Evolutionary conservation across 2,113 vertebrate species (phyloP).

Genomic region (Odobenus rosmarus): DNA sequence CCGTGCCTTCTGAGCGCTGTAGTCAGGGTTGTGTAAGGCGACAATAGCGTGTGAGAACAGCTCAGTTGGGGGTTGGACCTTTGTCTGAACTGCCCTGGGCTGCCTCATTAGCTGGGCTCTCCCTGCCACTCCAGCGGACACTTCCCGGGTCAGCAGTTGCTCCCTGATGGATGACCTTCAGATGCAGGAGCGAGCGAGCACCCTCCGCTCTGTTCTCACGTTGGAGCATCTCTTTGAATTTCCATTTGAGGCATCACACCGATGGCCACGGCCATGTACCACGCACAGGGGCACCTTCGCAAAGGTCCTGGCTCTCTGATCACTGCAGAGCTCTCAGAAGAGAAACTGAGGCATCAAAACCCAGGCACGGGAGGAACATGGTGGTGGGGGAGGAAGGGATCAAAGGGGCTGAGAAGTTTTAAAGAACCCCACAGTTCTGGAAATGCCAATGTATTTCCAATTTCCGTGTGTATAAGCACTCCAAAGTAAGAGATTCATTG

Average conservation of each 20-base stretch:
- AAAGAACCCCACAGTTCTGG: not conserved
- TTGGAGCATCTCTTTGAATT: no score
- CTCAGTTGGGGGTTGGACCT: rapidly evolving
- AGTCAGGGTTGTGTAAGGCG: rapidly evolving
- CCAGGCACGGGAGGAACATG: not conserved
- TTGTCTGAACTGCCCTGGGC: no score
- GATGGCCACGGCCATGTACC: rapidly evolving
- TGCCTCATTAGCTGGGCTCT: not conserved
- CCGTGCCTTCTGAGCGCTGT: rapidly evolving
- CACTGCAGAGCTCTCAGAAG: not conserved
- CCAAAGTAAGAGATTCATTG: not conserved
- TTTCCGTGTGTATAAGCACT: not conserved
- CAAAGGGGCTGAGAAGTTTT: not conserved
- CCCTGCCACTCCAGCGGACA: not conserved
- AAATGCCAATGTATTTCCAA: not conserved
- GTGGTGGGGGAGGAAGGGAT: not conserved
- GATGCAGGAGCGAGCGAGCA: rapidly evolving
- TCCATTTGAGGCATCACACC: not conserved
- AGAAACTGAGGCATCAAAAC: not conserved
- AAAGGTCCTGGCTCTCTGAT: not conserved
- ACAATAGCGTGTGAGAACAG: rapidly evolving
- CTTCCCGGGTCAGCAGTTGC: not conserved
- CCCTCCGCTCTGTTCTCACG: not conserved
- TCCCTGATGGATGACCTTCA: rapidly evolving
- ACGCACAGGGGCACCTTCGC: not conserved